Base-by-base conservation (phyloP, 2,888 invertebrate genomes). In the Rhabditoides inermis region DNA sequence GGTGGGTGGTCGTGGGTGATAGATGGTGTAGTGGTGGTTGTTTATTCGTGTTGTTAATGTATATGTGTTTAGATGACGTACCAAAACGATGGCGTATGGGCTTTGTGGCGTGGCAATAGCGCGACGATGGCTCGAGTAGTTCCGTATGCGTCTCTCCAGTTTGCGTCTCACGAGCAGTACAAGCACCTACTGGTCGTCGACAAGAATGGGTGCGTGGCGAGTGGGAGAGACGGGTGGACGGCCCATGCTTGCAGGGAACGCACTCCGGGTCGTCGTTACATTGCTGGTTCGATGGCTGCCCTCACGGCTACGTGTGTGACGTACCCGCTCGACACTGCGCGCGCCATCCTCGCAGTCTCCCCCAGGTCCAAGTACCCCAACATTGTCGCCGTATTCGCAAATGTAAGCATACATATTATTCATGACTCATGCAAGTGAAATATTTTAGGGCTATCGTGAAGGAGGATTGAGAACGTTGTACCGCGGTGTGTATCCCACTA, bases 121-220 rank as follows among this genome's bases (percentile, higher is more conserved):
- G 98, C 98, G 3, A 95, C 94, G 0, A 90, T 98, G 90, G 90
- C 88, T 18, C 82, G 95, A 53, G 92, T 98, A 58, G 82, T 94
- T 48, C 98, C 98, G 0, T 94, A 95, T 79, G 91, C 95, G 23
- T 90, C 95, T 40, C 87, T 95, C 65, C 95, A 99, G 81, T 98
- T 94, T 79, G 87, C 91, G 0, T 86, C 94, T 36, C 92, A 94
- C 79, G 98, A 98, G 80, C 94, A 98, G 78, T 95, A 88, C 87
- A 91, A 91, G 77, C 82, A 84, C 62, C 77, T 87, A 44, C 80
- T 95, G 1, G 52, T 58, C 36, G 76, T 76, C 10, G 76, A 76
- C 46, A 58, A 63, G 41, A 60, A 68, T 41, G 63, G 60, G 63
- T 62, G 18, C 6, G 54, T n/a, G n/a, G n/a, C n/a, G n/a, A n/a